Base-by-base conservation (phyloP, 1,140 invertebrate genomes). In the Brachionus angularis region DNA sequence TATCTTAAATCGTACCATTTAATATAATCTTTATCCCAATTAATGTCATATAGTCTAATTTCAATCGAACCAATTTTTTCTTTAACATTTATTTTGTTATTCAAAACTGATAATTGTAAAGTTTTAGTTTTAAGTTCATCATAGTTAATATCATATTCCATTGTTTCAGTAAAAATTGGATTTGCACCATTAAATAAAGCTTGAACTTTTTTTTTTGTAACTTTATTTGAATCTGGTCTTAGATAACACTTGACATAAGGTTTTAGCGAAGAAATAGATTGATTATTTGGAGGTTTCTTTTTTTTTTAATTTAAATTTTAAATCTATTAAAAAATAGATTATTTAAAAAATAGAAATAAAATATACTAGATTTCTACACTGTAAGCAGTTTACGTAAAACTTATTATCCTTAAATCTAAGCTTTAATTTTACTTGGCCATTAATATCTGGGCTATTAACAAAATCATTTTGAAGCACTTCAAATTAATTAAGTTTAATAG, bases 221-320 rank as follows among this genome's bases (percentile, higher is more conserved):
- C 27, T 52, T 70, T 70, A 10, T 16, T 52, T 5, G 36, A 50
- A 16, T 70, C 67, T 0, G 67, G 67, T 16, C 46, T 50, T 16
- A 70, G n/a, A 23, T 70, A 70, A 36, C 67, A 70, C 44, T 70
- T 70, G 12, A 50, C 46, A 53, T 70, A 70, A n/a, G 67, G 47
- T 44, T 53, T 50, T n/a, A 67, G 3, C 4, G 67, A 70, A 27
- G 46, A 70, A 16, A 42, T n/a, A 4, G 46, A 70, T 44, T 70
- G 46, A 53, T 53, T 70, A 34, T 34, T 34, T 12, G 47, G 36
- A 8, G 46, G 46, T 29, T 42, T 52, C 46, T 50, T 8, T 14
- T 25, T 14, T 3, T 14, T 39, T 21, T 36, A 50, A 42, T 5
- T 5, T 33, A 25, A 14, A 33, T 23, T 47, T 47, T 18, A 5